Conservation (phyloP, 1,140 invertebrate genomes). For the Berghia stephanieae region DNA sequence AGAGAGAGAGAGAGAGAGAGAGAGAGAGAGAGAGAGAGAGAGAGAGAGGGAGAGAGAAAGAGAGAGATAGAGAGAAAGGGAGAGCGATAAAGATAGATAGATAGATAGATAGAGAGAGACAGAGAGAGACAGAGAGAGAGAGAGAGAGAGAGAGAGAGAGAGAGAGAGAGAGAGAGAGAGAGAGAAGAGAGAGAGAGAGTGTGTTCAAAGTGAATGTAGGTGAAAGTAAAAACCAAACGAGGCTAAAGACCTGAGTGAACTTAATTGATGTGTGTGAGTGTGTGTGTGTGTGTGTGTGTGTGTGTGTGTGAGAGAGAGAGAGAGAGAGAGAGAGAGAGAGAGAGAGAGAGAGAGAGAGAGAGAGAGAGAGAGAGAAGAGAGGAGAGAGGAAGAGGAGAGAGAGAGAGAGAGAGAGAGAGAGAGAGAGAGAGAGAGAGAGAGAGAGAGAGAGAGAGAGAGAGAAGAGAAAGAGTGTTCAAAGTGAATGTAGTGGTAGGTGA, state of each 20-base stretch:
- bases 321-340: constrained; percentile 8
- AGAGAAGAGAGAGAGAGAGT: neutral
- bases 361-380: no score
- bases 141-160: neutral
- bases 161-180: neutral
- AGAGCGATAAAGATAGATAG: neutral
- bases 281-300: neutral
- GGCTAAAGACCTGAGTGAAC: neutral
- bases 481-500: no score
- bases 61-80: neutral
- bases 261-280: neutral
- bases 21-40: neutral
- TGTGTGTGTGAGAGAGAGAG: constrained; percentile 9
- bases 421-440: constrained; percentile 8
- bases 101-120: neutral
- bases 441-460: constrained; percentile 8
- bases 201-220: neutral
- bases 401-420: no score
- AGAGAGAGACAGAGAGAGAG: neutral
- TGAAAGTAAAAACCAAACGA: neutral
- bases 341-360: constrained; percentile 8
- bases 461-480: neutral
- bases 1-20: constrained; percentile 16
- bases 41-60: neutral
- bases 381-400: no score